A percentile compares a stretch with the other conserved stretches of the same genome.
These are phyloP conservation scores for Spongia lamella DNA, from an alignment of 37 sponge, comb jelly and placozoan species.

Conservation along the genomic window DNA sequence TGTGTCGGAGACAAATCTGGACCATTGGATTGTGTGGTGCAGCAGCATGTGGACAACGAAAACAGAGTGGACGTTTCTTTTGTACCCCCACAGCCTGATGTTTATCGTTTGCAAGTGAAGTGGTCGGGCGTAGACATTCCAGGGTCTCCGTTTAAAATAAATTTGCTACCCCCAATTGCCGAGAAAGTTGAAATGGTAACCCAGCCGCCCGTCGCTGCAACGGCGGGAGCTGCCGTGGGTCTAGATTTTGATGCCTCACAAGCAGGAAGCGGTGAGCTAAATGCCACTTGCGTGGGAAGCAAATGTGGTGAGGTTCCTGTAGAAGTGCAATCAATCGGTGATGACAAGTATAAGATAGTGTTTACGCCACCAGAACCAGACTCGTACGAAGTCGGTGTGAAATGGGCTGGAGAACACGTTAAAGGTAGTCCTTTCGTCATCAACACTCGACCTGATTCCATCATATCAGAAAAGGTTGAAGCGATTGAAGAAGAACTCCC, in stretches of 20 bases:
- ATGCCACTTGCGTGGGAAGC: slow-evolving; percentile 25
- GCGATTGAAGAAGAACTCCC: too few relatives aligned
- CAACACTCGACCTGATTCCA: not conserved
- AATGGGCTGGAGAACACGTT: slow-evolving; percentile 15
- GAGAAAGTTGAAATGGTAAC: slow-evolving; percentile 44
- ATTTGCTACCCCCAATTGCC: slow-evolving; percentile 33
- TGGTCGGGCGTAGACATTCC: slow-evolving; percentile 32
- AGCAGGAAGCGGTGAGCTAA: slow-evolving; percentile 53
- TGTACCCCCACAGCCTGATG: slow-evolving; percentile 39
- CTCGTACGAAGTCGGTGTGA: slow-evolving; percentile 27
- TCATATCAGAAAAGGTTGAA: too few relatives aligned
- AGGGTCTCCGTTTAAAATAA: slow-evolving; percentile 53
- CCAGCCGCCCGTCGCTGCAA: slow-evolving; percentile 35
- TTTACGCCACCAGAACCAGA: slow-evolving; percentile 43
- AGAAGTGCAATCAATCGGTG: not conserved
- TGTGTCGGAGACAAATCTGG: slow-evolving; percentile 44
- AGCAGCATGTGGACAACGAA: slow-evolving; percentile 20
- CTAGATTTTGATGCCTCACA: slow-evolving; percentile 36
- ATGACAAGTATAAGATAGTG: not conserved
- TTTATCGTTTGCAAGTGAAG: slow-evolving; percentile 41
- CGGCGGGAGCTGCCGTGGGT: slow-evolving; percentile 5
- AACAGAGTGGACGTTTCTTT: slow-evolving; percentile 23
- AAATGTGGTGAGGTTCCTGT: slow-evolving; percentile 18
- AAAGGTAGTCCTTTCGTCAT: slow-evolving; percentile 71
- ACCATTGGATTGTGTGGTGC: slow-evolving; percentile 22